Evolutionary conservation across 2,113 vertebrate genomes (phyloP).

Genomic region (Chionis minor): DNA sequence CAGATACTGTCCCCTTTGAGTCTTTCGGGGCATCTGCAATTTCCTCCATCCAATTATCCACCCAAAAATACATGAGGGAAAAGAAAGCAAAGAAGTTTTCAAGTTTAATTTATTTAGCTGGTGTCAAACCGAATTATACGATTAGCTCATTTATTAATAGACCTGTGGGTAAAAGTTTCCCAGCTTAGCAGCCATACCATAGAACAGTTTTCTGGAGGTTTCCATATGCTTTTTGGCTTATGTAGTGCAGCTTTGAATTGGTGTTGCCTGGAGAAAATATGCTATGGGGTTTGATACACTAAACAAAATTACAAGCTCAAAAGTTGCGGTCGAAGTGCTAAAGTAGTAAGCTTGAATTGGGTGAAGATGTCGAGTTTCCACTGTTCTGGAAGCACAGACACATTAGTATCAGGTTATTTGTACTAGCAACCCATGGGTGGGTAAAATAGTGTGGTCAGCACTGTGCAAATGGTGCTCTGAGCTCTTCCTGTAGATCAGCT

Average conservation of each 20-base stretch:
- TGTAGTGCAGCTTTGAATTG: background rate
- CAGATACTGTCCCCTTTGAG: background rate
- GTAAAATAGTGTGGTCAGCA: background rate
- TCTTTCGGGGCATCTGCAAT: background rate
- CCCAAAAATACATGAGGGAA: background rate
- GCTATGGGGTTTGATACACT: background rate
- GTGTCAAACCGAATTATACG: background rate
- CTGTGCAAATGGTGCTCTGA: background rate
- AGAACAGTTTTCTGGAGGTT: background rate
- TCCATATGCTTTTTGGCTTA: background rate
- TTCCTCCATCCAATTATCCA: background rate
- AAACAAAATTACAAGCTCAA: background rate
- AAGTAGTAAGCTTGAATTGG: background rate
- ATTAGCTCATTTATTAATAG: background rate
- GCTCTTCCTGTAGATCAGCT: background rate
- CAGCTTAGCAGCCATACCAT: background rate
- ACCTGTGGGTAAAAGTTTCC: background rate
- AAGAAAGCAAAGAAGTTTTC: background rate
- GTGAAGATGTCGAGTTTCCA: background rate
- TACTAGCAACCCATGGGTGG: background rate
- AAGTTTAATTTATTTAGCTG: background rate
- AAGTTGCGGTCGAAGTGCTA: background rate
- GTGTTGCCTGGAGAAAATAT: background rate
- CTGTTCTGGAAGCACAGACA: background rate
- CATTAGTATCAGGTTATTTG: background rate